phyloP scores from a whole-genome alignment of 2,797 vertebrate genomes.

The Huso huso region DNA sequence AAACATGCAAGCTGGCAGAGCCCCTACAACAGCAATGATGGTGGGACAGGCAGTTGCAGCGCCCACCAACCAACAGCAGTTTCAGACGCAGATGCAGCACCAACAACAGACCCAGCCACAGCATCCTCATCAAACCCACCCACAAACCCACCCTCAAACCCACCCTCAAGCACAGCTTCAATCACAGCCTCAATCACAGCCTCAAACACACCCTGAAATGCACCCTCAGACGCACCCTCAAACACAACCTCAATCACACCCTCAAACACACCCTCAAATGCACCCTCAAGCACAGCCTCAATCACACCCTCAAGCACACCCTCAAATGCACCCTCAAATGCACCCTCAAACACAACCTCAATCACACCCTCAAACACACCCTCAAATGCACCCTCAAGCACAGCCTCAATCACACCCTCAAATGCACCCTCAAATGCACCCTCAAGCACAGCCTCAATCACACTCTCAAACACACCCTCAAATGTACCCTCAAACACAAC shows the following conservation, averaged over 20 bases:
- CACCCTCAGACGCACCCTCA: not conserved
- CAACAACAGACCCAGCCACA: conserved; percentile 32
- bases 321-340: not conserved
- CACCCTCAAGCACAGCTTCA: no score
- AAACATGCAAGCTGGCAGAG: conserved; percentile 30
- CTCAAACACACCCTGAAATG: not conserved
- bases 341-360: conserved; percentile 25
- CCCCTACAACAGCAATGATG: conserved; percentile 32
- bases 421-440: conserved; percentile 7
- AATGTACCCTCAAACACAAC: conserved; percentile 53
- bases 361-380: conserved; percentile 19
- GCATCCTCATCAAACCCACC: conserved; percentile 27
- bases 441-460: conserved; percentile 2
- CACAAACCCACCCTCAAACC: no score
- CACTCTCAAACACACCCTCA: conserved; percentile 41
- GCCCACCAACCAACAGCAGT: conserved; percentile 40
- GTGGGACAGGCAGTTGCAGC: conserved; percentile 28
- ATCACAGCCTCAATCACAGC: not conserved
- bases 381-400: conserved; percentile 23
- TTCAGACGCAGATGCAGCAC: conserved; percentile 37
- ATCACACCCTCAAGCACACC: conserved; percentile 21
- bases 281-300: not conserved
- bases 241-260: conserved; percentile 28
- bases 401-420: not conserved
- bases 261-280: conserved; percentile 30